These are phyloP conservation scores for Eucidaris tribuloides DNA, from an alignment of 35 echinoderm and acorn worm genomes.

Conservation along the genomic window DNA sequence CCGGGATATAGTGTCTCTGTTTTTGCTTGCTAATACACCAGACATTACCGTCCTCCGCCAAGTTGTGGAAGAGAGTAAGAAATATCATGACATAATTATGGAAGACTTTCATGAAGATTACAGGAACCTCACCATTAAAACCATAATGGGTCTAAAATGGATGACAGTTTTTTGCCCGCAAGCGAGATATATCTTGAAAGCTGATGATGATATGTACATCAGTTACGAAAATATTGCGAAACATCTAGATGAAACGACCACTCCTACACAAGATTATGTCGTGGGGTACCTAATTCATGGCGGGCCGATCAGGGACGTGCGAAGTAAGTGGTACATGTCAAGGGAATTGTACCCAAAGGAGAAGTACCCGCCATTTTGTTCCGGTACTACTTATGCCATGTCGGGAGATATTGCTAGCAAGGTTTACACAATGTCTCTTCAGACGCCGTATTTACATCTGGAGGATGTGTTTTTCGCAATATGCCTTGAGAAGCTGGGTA, in stretches of 20 bases:
- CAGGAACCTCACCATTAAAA: conserved; percentile 82
- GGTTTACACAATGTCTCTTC: conserved; percentile 21
- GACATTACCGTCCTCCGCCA: background rate
- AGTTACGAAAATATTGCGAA: conserved; percentile 44
- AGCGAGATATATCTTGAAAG: conserved; percentile 72
- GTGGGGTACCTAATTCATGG: background rate
- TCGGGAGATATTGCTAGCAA: conserved; percentile 36
- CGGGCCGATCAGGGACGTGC: conserved; percentile 28
- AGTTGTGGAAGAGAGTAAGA: conserved; percentile 39
- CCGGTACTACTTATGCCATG: conserved; percentile 65
- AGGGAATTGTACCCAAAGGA: conserved; percentile 6
- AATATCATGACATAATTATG: conserved; percentile 58
- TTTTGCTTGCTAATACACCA: conserved; percentile 52
- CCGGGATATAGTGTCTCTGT: conserved; percentile 41
- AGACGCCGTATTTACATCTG: conserved; percentile 25
- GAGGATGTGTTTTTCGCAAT: conserved; percentile 70
- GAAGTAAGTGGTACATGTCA: conserved; percentile 64
- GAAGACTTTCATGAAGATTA: conserved; percentile 74
- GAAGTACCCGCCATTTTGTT: conserved; percentile 61
- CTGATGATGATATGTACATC: conserved; percentile 77
- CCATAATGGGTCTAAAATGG: conserved; percentile 79
- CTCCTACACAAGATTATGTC: background rate
- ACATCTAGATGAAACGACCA: background rate
- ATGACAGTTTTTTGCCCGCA: conserved; percentile 54
- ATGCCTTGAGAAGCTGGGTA: background rate